Evolutionary conservation across 2,113 vertebrate species (phyloP), one percentile per base, ranked within the genome.

Genomic region (Pavo muticus): DNA sequence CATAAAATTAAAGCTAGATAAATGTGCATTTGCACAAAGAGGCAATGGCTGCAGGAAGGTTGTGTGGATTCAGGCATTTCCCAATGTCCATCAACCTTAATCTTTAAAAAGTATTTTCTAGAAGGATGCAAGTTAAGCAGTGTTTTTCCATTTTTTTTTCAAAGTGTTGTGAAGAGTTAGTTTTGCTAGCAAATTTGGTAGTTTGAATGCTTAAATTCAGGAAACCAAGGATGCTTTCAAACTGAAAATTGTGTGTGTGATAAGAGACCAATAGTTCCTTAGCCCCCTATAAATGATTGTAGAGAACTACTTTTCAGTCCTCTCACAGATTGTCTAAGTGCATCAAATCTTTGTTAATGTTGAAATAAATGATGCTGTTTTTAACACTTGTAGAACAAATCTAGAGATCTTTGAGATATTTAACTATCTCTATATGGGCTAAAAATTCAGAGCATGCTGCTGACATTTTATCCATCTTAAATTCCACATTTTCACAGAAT

Each of bases 341-440:
- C 42, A 70, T 7, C 16, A 54, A 80, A 45, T 40, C 30, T 37
- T 82, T 24, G 7, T 52, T 2, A 1, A 18, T 40, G 2, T 52
- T 67, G 69, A 92, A 76, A 88, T 48, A 6, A 10, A 11, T 61
- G 2, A 42, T 60, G 14, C 5, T 50, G 2, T 59, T 69, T 40
- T 54, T 40, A 71, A 47, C 11, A 40, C 7, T 83, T 2, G 0
- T 10, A 30, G 15, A 52, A 83, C 6, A 45, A 64, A 56, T 5
- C 3, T 35, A 42, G 17, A 63, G 10, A 30, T 7, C 27, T 76
- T 57, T 50, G 29, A 85, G 84, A 87, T 72, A 85, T 37, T 65
- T 84, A 32, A 14, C 7, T 37, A 27, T 39, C 5, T 3, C 14
- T 68, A 7, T 47, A 25, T 23, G 23, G 0, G 0, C 3, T 8